Conservation (phyloP, 2,888 invertebrate species). For the Venusia cambrica region DNA sequence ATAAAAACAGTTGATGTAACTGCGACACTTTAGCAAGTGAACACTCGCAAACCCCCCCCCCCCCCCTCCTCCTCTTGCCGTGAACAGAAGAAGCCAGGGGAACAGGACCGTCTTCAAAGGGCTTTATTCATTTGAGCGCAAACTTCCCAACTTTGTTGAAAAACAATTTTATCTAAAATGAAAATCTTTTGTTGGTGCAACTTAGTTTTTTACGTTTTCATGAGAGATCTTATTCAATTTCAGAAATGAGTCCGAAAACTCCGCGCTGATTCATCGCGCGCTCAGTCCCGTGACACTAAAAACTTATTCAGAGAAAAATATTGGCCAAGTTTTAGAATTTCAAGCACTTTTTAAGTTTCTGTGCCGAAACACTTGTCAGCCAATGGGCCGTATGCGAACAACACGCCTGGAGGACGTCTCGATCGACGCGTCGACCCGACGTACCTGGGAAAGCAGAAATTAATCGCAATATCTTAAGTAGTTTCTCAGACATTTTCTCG, state of each 20-base stretch:
- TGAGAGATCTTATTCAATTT: slow-evolving; percentile 28
- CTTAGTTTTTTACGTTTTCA: slow-evolving; percentile 27
- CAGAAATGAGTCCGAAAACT: slow-evolving; percentile 21
- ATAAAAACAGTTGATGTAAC: too few species aligned
- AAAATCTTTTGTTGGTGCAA: slow-evolving; percentile 30
- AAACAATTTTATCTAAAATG: slow-evolving; percentile 34
- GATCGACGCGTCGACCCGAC: slow-evolving; percentile 2
- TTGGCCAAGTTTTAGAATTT: slow-evolving; percentile 13
- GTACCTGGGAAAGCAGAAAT: too few species aligned
- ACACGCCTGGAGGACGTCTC: slow-evolving; percentile 7
- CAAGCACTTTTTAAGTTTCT: slow-evolving; percentile 9
- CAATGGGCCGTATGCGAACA: slow-evolving; percentile 8
- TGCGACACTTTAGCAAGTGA: too few species aligned
- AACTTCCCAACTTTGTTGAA: slow-evolving; percentile 25
- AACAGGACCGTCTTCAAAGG: slow-evolving; percentile 19
- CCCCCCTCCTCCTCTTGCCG: too few species aligned
- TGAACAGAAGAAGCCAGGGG: slow-evolving; percentile 5
- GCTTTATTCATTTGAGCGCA: slow-evolving; percentile 29
- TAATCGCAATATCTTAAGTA: too few species aligned
- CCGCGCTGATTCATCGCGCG: slow-evolving; percentile 16
- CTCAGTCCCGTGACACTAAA: slow-evolving; percentile 4
- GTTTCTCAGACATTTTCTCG: too few species aligned
- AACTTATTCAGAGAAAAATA: slow-evolving; percentile 11
- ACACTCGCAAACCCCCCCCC: too few species aligned
- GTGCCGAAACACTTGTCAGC: slow-evolving; percentile 7